These are phyloP conservation scores for Natrix natrix DNA, from an alignment of 2,797 vertebrate genomes.

Conservation along the genomic window DNA sequence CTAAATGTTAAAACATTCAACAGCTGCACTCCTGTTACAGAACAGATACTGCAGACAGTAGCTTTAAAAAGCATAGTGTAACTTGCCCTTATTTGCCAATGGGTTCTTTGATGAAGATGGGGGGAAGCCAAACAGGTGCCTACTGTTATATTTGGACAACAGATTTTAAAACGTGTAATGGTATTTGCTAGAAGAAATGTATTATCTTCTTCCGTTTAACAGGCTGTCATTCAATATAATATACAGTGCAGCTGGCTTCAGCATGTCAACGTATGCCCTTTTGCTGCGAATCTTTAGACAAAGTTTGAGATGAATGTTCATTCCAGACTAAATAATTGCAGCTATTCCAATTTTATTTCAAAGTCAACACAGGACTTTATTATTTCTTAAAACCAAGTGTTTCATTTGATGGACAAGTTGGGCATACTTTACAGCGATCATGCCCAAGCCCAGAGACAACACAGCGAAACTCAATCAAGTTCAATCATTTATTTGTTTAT, in stretches of 20 bases:
- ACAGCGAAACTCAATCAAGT: background rate
- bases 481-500: background rate
- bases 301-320: background rate
- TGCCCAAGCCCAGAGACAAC: background rate
- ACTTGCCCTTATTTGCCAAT: constrained; percentile 1
- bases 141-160: constrained; percentile 29
- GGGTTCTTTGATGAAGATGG: constrained; percentile 27
- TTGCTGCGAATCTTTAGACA: background rate
- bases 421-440: background rate
- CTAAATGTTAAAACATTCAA: constrained; percentile 17
- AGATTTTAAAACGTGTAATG: constrained; percentile 4
- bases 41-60: constrained; percentile 4
- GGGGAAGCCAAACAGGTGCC: constrained; percentile 22
- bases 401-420: background rate
- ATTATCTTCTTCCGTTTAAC: constrained; percentile 13
- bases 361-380: background rate
- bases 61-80: constrained; percentile 28
- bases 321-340: background rate
- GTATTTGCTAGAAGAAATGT: constrained; percentile 11
- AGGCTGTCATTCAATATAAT: constrained; percentile 2
- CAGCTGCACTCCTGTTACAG: constrained; percentile 23
- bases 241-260: constrained; percentile 16
- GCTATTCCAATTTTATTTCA: background rate
- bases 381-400: background rate
- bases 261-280: background rate